Conservation (phyloP, 1,140 invertebrate genomes). For the Phthorimaea operculella region DNA sequence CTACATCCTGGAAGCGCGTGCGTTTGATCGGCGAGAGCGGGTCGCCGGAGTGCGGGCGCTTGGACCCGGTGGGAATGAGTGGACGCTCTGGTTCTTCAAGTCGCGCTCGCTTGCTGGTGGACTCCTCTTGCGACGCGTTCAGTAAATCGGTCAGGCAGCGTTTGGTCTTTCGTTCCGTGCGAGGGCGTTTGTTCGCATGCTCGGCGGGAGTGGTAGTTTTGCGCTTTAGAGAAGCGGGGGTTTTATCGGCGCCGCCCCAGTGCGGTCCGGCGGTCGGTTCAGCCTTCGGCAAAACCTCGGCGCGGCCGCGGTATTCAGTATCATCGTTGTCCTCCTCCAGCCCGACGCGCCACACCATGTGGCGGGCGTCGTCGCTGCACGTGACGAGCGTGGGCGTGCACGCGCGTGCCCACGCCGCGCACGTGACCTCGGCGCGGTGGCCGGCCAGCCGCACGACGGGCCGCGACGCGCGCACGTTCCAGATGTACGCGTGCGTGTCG, state of each 20-base stretch:
- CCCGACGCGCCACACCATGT: conserved; percentile 80
- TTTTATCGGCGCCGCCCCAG: conserved; percentile 50
- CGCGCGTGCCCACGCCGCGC: conserved; percentile 80
- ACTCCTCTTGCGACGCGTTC: conserved; percentile 27
- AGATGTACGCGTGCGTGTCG: conserved; percentile 86
- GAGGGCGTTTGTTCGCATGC: conserved; percentile 12
- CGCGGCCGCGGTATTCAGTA: conserved; percentile 64
- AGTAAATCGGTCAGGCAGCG: conserved; percentile 46
- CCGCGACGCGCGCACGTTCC: conserved; percentile 74
- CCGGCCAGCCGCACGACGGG: conserved; percentile 77
- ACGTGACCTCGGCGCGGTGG: conserved; percentile 85
- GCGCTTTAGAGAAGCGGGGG: conserved; percentile 50
- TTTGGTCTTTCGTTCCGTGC: conserved; percentile 27
- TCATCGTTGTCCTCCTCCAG: conserved; percentile 51
- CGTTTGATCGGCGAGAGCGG: not conserved
- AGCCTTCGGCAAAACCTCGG: conserved; percentile 41
- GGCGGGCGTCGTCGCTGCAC: conserved; percentile 81
- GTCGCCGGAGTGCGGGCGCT: not conserved
- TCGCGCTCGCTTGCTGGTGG: not conserved
- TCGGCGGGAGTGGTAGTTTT: conserved; percentile 19
- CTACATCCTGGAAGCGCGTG: not conserved
- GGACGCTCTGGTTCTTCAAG: not conserved
- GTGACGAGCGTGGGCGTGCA: conserved; percentile 75
- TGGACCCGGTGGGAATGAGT: not conserved
- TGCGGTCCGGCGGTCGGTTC: conserved; percentile 27